Conservation (phyloP, 2,797 vertebrate species). For the Scomberomorus guttatus region DNA sequence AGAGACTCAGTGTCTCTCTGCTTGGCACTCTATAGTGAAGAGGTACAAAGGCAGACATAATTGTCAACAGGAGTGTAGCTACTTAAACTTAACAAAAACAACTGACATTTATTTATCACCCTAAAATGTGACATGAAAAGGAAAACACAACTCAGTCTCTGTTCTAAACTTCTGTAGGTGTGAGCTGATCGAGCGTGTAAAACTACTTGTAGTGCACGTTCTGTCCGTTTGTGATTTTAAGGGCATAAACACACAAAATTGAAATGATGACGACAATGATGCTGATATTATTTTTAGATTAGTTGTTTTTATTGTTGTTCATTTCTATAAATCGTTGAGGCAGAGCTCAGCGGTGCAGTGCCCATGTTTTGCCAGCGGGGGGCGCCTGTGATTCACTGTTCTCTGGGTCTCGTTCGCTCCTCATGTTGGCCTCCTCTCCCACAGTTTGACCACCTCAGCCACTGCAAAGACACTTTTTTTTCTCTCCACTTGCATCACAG, state of each 20-base stretch:
- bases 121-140: neutral
- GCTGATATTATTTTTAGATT: neutral
- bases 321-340: neutral
- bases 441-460: slow-evolving; percentile 57
- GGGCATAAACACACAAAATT: neutral
- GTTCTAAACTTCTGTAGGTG: neutral
- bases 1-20: slow-evolving; percentile 4
- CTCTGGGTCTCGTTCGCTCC: slow-evolving; percentile 2
- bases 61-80: neutral
- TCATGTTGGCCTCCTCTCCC: slow-evolving; percentile 53
- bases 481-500: slow-evolving; percentile 23
- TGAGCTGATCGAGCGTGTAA: neutral
- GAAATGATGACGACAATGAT: neutral
- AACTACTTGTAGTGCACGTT: neutral
- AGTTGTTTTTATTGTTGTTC: neutral
- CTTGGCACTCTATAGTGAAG: neutral
- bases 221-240: neutral
- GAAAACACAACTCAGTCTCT: neutral
- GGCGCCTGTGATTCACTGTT: slow-evolving; percentile 79
- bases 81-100: neutral
- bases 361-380: slow-evolving; percentile 60
- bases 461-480: slow-evolving; percentile 29
- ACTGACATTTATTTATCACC: neutral
- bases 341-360: slow-evolving; percentile 16
- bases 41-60: neutral